Conservation (phyloP, 2,113 vertebrate genomes). For the Gadus chalcogrammus region DNA sequence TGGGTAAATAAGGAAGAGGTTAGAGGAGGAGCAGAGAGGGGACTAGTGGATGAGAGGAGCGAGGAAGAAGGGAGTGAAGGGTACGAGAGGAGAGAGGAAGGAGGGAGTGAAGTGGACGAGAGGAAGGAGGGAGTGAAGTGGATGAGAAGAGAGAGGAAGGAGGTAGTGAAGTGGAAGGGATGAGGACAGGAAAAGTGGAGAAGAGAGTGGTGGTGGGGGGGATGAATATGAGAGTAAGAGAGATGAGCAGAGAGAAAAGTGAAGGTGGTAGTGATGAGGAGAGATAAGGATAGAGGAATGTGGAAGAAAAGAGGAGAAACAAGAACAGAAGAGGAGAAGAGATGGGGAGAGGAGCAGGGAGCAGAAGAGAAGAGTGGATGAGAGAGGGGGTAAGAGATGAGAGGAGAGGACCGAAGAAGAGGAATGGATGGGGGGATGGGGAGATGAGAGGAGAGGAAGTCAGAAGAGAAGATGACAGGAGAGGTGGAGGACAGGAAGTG, state of each 20-base stretch:
- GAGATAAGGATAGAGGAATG: neutral
- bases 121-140: neutral
- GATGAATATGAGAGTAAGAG: slow-evolving; percentile 10
- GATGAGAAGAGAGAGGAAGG: neutral
- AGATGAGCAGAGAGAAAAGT: too few relatives aligned
- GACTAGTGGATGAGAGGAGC: neutral
- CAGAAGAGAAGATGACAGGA: too few relatives aligned
- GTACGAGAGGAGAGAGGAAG: too few relatives aligned
- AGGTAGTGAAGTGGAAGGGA: neutral
- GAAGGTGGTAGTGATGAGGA: neutral
- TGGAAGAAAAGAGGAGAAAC: too few relatives aligned
- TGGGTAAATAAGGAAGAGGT: too few relatives aligned
- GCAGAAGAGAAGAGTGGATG: neutral
- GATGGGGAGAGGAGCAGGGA: slow-evolving; percentile 3
- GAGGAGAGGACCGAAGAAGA: too few relatives aligned
- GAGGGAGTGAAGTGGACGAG: neutral
- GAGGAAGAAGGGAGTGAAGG: neutral
- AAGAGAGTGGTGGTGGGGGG: neutral
- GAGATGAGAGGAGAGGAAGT: too few relatives aligned
- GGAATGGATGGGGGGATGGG: too few relatives aligned
- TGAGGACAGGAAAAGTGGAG: neutral
- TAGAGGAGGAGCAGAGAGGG: too few relatives aligned
- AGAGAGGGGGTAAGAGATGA: neutral
- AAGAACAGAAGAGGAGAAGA: neutral
- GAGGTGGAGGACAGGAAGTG: too few relatives aligned